These are phyloP conservation scores for Ctenomys sociabilis DNA, from an alignment of 2,113 vertebrate species.

Conservation along the genomic window DNA sequence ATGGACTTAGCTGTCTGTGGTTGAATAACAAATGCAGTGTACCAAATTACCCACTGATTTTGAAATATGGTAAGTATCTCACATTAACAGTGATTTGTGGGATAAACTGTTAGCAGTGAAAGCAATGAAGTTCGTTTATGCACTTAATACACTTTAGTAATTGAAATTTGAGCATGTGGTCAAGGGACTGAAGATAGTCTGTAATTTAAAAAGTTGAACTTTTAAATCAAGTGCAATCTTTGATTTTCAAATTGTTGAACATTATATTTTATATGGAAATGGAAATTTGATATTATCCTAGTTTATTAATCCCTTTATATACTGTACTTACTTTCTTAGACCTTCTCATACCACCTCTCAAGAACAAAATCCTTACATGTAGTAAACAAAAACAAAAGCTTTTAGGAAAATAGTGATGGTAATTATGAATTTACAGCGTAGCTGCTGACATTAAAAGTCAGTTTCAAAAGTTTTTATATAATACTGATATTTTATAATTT, in stretches of 20 bases:
- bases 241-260: neutral
- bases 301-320: neutral
- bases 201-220: conserved; percentile 30
- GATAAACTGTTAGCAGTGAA: neutral
- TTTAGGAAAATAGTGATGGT: conserved; percentile 42
- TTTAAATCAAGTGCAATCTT: neutral
- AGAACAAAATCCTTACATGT: neutral
- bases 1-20: neutral
- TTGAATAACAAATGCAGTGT: neutral
- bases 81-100: neutral
- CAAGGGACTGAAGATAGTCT: neutral
- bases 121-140: neutral
- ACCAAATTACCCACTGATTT: neutral
- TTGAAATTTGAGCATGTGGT: neutral
- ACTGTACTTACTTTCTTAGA: neutral
- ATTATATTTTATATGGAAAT: neutral
- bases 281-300: neutral
- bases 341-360: neutral
- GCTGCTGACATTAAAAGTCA: neutral
- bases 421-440: neutral
- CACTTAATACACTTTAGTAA: neutral
- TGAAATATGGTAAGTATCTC: neutral
- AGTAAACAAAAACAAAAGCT: neutral
- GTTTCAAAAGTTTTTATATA: neutral
- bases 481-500: conserved; percentile 37